Percentiles rank a stretch among this genome's conserved stretches.
These are phyloP conservation scores for Anguilla rostrata DNA, from an alignment of 2,113 vertebrate genomes.

Conservation along the genomic window DNA sequence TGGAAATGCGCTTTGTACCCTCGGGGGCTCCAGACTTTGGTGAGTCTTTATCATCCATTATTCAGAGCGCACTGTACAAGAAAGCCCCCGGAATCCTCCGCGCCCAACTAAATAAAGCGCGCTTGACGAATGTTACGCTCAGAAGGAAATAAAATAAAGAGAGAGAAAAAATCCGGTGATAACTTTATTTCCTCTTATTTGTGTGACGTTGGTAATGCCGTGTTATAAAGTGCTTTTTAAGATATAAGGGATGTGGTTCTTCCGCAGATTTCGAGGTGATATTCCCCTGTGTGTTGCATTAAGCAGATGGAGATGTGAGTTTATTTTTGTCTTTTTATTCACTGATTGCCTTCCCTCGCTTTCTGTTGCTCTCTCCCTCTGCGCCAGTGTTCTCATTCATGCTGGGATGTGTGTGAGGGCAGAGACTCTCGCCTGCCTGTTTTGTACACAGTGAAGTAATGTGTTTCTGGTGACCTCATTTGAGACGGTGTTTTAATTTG, in stretches of 20 bases:
- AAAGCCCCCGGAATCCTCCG: slow-evolving; percentile 23
- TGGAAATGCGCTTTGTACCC: not conserved
- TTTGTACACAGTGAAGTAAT: not conserved
- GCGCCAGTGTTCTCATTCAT: not conserved
- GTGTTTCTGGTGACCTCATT: not conserved
- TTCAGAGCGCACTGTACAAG: slow-evolving; percentile 28
- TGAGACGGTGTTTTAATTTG: not conserved
- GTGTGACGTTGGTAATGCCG: slow-evolving; percentile 9
- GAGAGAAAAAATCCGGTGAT: not conserved
- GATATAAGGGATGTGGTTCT: slow-evolving; percentile 9
- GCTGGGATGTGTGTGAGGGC: not conserved
- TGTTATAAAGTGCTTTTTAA: not conserved
- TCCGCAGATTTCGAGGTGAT: not conserved
- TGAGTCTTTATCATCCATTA: slow-evolving; percentile 34
- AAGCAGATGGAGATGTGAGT: not conserved
- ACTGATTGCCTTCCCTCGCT: not conserved
- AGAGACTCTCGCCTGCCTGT: not conserved
- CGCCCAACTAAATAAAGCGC: slow-evolving; percentile 13
- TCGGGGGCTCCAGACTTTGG: slow-evolving; percentile 23
- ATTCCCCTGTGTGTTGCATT: not conserved
- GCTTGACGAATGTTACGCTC: slow-evolving; percentile 4
- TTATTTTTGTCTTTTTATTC: not conserved
- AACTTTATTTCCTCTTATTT: slow-evolving; percentile 8
- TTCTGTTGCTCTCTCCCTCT: not conserved
- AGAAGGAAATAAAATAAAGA: slow-evolving; percentile 1